phyloP scores from a whole-genome alignment of 1,140 invertebrate genomes.

The Chymomyza costata region DNA sequence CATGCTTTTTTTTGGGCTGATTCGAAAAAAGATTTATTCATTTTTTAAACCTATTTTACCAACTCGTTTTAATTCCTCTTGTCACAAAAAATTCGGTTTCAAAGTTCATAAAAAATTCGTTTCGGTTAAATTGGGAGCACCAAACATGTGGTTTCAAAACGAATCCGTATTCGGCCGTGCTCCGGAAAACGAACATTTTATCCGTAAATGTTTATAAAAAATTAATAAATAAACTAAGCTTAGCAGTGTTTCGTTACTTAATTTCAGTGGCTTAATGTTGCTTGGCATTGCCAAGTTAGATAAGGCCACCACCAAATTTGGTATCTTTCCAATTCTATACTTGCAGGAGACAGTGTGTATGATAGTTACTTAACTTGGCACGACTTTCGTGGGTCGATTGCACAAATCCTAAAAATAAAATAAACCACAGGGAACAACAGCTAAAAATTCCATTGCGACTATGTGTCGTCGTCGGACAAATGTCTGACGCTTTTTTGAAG shows the following conservation, averaged over 20 bases:
- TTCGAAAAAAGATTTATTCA: too few species aligned
- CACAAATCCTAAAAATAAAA: slow-evolving; percentile 16
- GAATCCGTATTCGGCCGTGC: too few species aligned
- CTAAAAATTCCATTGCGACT: slow-evolving; percentile 5
- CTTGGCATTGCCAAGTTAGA: slow-evolving; percentile 4
- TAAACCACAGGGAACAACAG: slow-evolving; percentile 16
- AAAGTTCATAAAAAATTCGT: too few species aligned
- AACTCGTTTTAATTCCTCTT: too few species aligned
- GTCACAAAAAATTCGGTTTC: too few species aligned
- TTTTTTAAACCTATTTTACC: too few species aligned
- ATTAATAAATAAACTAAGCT: too few species aligned
- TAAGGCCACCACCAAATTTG: slow-evolving; percentile 3
- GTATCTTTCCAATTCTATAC: background rate
- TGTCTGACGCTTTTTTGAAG: background rate
- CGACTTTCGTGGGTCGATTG: slow-evolving; percentile 13
- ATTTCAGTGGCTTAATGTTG: slow-evolving; percentile 5
- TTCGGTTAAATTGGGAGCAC: too few species aligned
- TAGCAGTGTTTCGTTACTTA: background rate
- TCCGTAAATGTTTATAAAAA: too few species aligned
- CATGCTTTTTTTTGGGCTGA: too few species aligned
- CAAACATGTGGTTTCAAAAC: too few species aligned
- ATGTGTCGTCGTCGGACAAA: slow-evolving; percentile 5
- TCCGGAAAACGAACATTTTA: too few species aligned
- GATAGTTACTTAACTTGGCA: slow-evolving; percentile 16
- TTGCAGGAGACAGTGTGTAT: background rate